A percentile compares a stretch with the other conserved stretches of the same genome.
phyloP scores from a whole-genome alignment of 1,140 invertebrate species.

The Pseudachorutes palmiensis region DNA sequence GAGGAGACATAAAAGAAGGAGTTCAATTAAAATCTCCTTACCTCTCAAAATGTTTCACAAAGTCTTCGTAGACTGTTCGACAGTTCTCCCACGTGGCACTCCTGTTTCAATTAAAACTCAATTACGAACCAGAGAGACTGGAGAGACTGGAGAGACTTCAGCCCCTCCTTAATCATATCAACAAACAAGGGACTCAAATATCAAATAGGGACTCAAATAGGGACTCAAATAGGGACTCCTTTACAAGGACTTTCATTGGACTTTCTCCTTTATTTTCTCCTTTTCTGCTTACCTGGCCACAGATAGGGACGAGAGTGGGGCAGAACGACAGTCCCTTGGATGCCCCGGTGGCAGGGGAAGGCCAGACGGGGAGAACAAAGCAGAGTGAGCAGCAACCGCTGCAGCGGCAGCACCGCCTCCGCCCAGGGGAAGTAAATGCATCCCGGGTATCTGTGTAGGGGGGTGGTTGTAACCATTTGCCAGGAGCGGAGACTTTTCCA shows the following conservation, averaged over 20 bases:
- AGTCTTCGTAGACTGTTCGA: conserved; percentile 83
- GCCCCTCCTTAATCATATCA: not conserved
- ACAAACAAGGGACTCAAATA: not conserved
- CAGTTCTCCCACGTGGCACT: conserved; percentile 89
- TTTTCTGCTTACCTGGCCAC: conserved; percentile 6
- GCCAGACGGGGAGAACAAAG: conserved; percentile 70
- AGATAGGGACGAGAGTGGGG: conserved; percentile 36
- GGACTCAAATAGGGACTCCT: not conserved
- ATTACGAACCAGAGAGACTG: no score
- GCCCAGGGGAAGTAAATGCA: conserved; percentile 51
- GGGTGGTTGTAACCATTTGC: conserved; percentile 91
- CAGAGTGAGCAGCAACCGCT: conserved; percentile 60
- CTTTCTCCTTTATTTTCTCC: not conserved
- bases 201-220: not conserved
- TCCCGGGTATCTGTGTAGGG: conserved; percentile 77
- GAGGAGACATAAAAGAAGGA: not conserved
- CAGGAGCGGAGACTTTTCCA: conserved; percentile 83
- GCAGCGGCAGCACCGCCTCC: conserved; percentile 66
- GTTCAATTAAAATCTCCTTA: conserved; percentile 42
- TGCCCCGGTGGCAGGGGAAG: conserved; percentile 57
- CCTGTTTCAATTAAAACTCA: conserved; percentile 48
- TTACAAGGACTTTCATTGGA: not conserved
- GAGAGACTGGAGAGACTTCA: no score
- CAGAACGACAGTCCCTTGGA: conserved; percentile 53
- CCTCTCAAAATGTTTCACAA: conserved; percentile 85